Base-by-base conservation (phyloP, 2,113 vertebrate genomes). In the Coturnix japonica region DNA sequence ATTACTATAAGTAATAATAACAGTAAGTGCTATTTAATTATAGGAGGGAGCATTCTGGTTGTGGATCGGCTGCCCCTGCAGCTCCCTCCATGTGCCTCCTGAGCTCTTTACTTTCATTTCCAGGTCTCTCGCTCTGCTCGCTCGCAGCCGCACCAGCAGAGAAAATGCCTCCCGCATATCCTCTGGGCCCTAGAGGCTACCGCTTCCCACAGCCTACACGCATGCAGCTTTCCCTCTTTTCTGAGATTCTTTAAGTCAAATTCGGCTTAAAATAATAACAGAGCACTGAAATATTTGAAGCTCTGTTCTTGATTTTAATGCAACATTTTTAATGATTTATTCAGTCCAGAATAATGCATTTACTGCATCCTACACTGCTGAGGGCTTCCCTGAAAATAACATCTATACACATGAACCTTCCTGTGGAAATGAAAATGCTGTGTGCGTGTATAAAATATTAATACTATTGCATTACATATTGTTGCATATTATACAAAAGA, bases 1-100 rank as follows among this genome's bases (percentile, higher is more conserved):
- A 98, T 98, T 98, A 98, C 97, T 97, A 95, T 88, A 96, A 97
- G 97, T 98, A 98, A 97, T 98, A 97, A 98, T 98, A 97, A 96
- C 78, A 97, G 92, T 98, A 98, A 98, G 74, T 98, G 97, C 93
- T 98, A 98, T 97, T 98, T 98, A 97, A 98, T 98, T 97, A 97
- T 76, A 97, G 96, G 96, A 96, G 96, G 97, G 95, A 94, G 96
- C 97, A 98, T 98, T 97, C 92, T 97, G 96, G 96, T 94, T 94
- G 95, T 94, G 95, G 95, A 95, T 96, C 97, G 95, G 97, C 97
- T 97, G 95, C 96, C 95, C 96, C 90, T 96, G 97, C 97, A 97
- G 97, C 97, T 97, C 95, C 82, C 95, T 97, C 96, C 97, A 95
- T 95, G 97, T 91, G 97, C 97, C 97, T 96, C 95, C 95, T 88